phyloP scores from a whole-genome alignment of 2,888 invertebrate species.

The Diplolepis rosae region DNA sequence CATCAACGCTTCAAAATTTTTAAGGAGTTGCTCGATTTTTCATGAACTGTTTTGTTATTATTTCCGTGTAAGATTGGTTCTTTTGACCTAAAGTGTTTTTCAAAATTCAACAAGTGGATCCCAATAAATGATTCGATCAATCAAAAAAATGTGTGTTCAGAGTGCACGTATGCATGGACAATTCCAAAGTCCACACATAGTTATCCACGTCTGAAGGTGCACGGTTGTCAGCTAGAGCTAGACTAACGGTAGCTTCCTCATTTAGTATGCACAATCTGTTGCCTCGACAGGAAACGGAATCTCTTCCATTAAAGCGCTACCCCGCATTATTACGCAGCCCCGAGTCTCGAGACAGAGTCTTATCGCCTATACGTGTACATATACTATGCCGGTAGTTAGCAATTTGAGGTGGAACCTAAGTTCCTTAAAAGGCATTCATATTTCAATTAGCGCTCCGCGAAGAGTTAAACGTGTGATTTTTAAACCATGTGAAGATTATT shows the following conservation, averaged over 20 bases:
- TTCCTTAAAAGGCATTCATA: not conserved
- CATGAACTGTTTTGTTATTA: too few species aligned
- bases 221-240: not conserved
- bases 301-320: slow-evolving; percentile 63
- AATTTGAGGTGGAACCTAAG: not conserved
- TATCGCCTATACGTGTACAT: not conserved
- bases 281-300: slow-evolving; percentile 69
- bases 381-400: not conserved
- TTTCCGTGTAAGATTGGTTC: too few species aligned
- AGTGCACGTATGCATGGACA: too few species aligned
- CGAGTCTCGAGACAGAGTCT: not conserved
- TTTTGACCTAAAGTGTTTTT: too few species aligned
- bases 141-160: too few species aligned
- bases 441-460: too few species aligned
- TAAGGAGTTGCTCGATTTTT: too few species aligned
- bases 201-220: not conserved
- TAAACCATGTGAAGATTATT: not conserved
- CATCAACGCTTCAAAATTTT: too few species aligned
- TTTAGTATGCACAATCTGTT: slow-evolving; percentile 69
- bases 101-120: too few species aligned
- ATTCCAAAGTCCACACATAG: too few species aligned
- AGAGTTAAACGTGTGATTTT: not conserved
- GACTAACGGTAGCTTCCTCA: slow-evolving; percentile 58
- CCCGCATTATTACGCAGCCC: slow-evolving; percentile 41
- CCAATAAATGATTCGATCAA: too few species aligned